phyloP scores from a whole-genome alignment of 2,888 invertebrate species.

The Drosophila austrosaltans region DNA sequence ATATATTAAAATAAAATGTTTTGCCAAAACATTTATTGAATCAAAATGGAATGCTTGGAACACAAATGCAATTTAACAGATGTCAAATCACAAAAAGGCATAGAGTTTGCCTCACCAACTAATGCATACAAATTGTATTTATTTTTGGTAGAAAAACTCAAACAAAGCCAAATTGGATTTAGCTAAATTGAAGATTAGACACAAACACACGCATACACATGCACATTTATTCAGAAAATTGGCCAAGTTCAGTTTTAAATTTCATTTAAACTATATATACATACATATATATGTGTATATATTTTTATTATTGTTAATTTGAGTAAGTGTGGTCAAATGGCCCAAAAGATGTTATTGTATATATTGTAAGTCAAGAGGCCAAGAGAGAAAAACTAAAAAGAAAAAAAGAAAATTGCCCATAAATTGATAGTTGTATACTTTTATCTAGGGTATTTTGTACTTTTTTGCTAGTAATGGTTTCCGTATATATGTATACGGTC shows the following conservation, averaged over 20 bases:
- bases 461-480: not conserved
- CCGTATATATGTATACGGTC: too few species aligned
- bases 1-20: conserved; percentile 22
- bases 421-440: not conserved
- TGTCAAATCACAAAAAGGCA: conserved; percentile 44
- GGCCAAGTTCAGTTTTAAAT: not conserved
- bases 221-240: not conserved
- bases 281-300: not conserved
- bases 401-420: not conserved
- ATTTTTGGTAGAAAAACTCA: conserved; percentile 27
- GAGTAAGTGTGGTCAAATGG: not conserved
- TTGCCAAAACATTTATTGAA: conserved; percentile 6
- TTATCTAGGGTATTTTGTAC: not conserved
- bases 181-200: conserved; percentile 29
- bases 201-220: not conserved
- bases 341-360: not conserved
- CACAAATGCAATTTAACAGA: conserved; percentile 38
- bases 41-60: conserved; percentile 28
- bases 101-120: conserved; percentile 13
- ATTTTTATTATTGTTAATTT: conserved; percentile 6
- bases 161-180: conserved; percentile 44
- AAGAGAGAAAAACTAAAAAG: not conserved
- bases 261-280: not conserved
- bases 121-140: conserved; percentile 46
- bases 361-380: not conserved